Conservation (phyloP, 2,797 vertebrate species). For the Paedocypris micromegethes region DNA sequence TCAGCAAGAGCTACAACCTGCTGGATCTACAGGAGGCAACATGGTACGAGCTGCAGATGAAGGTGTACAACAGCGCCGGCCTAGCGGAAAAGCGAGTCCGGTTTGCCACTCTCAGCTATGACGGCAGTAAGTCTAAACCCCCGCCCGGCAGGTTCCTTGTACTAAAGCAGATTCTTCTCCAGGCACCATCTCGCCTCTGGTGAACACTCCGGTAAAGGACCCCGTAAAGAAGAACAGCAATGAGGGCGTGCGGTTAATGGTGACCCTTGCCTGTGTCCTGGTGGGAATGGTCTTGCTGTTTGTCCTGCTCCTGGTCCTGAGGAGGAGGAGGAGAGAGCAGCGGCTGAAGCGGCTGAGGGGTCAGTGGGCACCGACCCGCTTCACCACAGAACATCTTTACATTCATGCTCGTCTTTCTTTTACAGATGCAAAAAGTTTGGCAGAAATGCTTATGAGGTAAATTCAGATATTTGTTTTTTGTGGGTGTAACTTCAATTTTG, state of each 20-base stretch:
- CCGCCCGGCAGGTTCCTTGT: no score
- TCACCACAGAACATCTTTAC: constrained; percentile 6
- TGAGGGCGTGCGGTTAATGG: constrained; percentile 94
- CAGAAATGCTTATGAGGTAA: constrained; percentile 99
- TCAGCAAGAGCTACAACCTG: constrained; percentile 91
- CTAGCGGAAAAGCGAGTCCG: constrained; percentile 90
- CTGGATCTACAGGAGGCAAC: constrained; percentile 93
- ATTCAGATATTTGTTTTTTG: neutral
- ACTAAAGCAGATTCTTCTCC: neutral
- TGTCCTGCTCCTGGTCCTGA: constrained; percentile 82
- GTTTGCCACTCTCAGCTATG: constrained; percentile 90
- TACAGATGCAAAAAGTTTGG: constrained; percentile 95
- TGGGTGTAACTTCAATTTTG: no score
- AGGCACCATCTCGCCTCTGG: constrained; percentile 94
- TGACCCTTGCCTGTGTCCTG: constrained; percentile 92
- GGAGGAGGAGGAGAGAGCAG: constrained; percentile 90
- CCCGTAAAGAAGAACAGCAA: constrained; percentile 77
- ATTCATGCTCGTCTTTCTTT: constrained; percentile 54
- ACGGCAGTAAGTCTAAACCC: constrained; percentile 82
- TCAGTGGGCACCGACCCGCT: constrained; percentile 57
- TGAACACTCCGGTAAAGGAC: constrained; percentile 85
- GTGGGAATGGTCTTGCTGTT: constrained; percentile 86
- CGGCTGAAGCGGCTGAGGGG: constrained; percentile 93
- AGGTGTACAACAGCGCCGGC: constrained; percentile 93
- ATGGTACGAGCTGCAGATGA: constrained; percentile 96